A percentile compares a stretch with the other conserved stretches of the same genome.
phyloP scores from a whole-genome alignment of 2,888 invertebrate species.

The Palloptera scutellata region DNA sequence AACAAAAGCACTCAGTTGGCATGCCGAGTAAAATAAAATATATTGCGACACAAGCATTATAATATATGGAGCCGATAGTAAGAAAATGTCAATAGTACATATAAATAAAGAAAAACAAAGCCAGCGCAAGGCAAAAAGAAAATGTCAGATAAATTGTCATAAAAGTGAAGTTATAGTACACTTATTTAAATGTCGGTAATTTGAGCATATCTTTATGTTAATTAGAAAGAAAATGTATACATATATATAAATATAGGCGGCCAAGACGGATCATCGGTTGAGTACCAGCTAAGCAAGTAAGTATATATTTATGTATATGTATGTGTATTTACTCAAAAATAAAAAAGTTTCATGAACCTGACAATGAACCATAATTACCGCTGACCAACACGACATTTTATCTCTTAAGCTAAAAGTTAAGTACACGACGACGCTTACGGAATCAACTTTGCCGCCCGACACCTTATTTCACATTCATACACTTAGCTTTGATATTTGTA shows the following conservation, averaged over 20 bases:
- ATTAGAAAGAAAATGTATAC: conserved; percentile 1
- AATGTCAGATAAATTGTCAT: conserved; percentile 7
- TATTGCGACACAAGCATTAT: neutral
- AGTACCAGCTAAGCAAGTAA: neutral
- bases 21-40: neutral
- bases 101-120: neutral
- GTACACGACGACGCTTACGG: too few species aligned
- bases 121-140: neutral
- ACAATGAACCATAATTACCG: conserved; percentile 17
- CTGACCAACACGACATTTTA: neutral
- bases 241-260: neutral
- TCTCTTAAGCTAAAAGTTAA: too few species aligned
- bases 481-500: neutral
- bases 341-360: conserved; percentile 25
- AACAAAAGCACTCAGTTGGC: conserved; percentile 12
- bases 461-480: too few species aligned
- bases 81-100: neutral
- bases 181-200: neutral
- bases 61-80: too few species aligned
- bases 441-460: too few species aligned
- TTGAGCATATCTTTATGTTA: conserved; percentile 13
- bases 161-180: neutral
- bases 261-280: neutral
- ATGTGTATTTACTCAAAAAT: too few species aligned
- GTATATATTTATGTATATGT: neutral